Conservation (phyloP, 2,113 vertebrate species). For the Oreochromis niloticus region DNA sequence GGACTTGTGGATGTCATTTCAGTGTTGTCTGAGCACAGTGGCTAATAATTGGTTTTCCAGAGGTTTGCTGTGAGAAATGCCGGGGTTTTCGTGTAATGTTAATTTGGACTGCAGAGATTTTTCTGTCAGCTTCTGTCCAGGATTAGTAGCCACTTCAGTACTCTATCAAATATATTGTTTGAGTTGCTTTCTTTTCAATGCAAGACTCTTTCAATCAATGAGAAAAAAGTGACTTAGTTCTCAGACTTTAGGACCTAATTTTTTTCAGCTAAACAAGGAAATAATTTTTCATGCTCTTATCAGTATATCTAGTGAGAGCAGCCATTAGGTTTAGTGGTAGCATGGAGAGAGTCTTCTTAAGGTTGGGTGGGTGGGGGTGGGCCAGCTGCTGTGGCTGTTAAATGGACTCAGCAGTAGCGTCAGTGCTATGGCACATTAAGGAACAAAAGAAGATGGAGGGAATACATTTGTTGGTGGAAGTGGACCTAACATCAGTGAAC, state of each 20-base stretch:
- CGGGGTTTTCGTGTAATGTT: background rate
- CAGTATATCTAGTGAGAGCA: background rate
- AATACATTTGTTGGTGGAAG: constrained; percentile 5
- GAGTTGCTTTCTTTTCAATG: background rate
- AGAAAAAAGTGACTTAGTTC: background rate
- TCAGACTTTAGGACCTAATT: background rate
- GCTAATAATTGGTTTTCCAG: constrained; percentile 29
- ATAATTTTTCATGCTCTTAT: constrained; percentile 23
- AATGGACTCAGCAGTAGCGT: constrained; percentile 61
- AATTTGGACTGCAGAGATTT: constrained; percentile 1
- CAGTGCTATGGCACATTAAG: constrained; percentile 12
- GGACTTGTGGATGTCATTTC: constrained; percentile 23
- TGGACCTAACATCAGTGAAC: constrained; percentile 21
- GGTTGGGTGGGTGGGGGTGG: background rate
- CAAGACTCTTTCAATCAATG: background rate
- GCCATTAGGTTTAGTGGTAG: constrained; percentile 27
- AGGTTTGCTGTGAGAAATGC: background rate
- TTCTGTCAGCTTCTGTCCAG: background rate
- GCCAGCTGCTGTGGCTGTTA: constrained; percentile 59
- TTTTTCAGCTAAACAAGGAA: background rate
- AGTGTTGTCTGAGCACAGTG: constrained; percentile 1
- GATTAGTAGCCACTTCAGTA: background rate
- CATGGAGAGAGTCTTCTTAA: background rate
- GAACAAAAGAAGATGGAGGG: constrained; percentile 50
- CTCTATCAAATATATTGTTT: background rate